These are phyloP conservation scores for Myiagra hebetior DNA, from an alignment of 2,113 vertebrate species.

Conservation along the genomic window DNA sequence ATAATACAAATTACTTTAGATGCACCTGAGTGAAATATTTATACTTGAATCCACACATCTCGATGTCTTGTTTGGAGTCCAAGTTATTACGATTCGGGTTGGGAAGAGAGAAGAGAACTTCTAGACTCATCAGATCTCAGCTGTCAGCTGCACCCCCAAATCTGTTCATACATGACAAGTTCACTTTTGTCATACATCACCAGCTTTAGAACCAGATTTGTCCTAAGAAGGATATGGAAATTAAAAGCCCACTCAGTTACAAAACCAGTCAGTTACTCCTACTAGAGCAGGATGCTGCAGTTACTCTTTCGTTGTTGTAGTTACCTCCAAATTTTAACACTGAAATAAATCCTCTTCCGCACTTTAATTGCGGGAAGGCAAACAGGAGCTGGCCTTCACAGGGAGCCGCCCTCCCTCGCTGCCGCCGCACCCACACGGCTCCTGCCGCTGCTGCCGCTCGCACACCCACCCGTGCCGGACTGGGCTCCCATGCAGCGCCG, in stretches of 20 bases:
- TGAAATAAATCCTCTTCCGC: background rate
- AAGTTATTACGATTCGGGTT: background rate
- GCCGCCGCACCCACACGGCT: background rate
- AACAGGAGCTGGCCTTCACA: background rate
- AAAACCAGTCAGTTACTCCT: conserved; percentile 4
- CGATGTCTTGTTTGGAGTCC: background rate
- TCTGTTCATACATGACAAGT: background rate
- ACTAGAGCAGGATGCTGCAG: background rate
- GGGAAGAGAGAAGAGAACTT: background rate
- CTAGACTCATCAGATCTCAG: background rate
- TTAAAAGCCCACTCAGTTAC: background rate
- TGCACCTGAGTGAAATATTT: background rate
- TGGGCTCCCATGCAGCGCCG: background rate
- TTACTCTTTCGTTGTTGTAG: background rate
- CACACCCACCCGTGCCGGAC: background rate
- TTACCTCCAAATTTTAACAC: background rate
- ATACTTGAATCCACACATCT: background rate
- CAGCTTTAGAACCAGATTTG: background rate
- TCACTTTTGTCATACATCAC: background rate
- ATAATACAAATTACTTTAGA: background rate
- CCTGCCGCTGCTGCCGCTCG: background rate
- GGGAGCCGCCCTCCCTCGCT: background rate
- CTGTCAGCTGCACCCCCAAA: background rate
- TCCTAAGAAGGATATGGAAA: background rate
- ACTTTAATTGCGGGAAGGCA: background rate